Conservation (phyloP, 2,113 vertebrate species). For the Myodes glareolus region DNA sequence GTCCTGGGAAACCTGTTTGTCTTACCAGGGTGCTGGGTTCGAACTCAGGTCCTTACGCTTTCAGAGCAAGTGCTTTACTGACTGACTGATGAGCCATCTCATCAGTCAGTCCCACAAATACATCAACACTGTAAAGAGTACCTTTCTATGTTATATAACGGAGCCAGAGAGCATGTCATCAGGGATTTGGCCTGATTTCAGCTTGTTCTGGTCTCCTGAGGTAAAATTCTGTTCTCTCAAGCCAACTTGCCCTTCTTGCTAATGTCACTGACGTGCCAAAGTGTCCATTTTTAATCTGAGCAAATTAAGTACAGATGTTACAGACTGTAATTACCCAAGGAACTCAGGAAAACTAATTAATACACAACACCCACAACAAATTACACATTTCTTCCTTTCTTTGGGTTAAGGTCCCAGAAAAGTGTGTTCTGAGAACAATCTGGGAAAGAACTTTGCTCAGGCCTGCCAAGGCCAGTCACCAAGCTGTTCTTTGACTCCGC, state of each 20-base stretch:
- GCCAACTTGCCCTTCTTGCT: constrained; percentile 44
- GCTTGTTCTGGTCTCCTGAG: neutral
- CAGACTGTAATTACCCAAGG: constrained; percentile 78
- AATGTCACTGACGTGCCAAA: constrained; percentile 69
- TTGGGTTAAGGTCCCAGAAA: constrained; percentile 71
- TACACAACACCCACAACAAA: constrained; percentile 46
- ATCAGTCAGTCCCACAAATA: neutral
- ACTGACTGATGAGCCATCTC: neutral
- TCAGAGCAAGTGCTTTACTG: neutral
- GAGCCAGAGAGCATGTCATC: neutral
- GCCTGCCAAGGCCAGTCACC: constrained; percentile 26
- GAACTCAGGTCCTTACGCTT: neutral
- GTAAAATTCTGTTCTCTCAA: neutral
- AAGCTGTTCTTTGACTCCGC: neutral
- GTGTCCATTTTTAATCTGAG: constrained; percentile 81
- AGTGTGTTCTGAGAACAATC: constrained; percentile 36
- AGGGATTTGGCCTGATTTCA: neutral
- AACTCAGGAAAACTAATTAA: constrained; percentile 82
- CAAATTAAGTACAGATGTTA: constrained; percentile 83
- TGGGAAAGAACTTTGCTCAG: constrained; percentile 15
- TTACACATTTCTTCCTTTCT: constrained; percentile 79
- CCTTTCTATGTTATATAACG: neutral
- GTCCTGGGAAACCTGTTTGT: neutral
- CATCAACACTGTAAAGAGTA: neutral
- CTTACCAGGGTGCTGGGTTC: too few species aligned